Base-by-base conservation (phyloP, 2,888 invertebrate species). In the Yponomeuta malinellus region DNA sequence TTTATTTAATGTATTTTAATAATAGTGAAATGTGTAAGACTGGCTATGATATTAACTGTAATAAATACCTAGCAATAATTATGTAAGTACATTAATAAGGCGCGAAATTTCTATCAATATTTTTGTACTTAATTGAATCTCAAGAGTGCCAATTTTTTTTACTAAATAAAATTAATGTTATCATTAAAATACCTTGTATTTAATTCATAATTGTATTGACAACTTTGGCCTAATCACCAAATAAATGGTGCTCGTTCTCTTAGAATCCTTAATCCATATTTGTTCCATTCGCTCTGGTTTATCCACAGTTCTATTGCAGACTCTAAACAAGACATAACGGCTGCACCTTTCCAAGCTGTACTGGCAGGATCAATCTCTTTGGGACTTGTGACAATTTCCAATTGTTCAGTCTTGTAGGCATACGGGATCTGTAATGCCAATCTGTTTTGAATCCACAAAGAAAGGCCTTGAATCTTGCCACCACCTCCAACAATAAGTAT, bases 261-360 rank as follows among this genome's bases (percentile, higher is more conserved):
- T 72, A 99, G 90, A 77, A 98, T 93, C 79, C 96, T 95, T 1
- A 98, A 94, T 1, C 98, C 98, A 83, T 93, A 95, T 75, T 95
- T 96, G 76, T 95, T 94, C 98, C 98, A 98, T 85, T 98, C 98
- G 48, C 91, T 90, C 72, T 95, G 94, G 71, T 94, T 94, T 65
- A 98, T 97, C 98, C 98, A 98, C 10, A 98, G 86, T 82, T 98
- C 98, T 74, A 97, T 96, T 0, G 98, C 97, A 0, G 98, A 97
- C 83, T 98, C 98, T 72, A 98, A 87, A 78, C 98, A 97, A 0
- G 98, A 97, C 94, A 98, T 95, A 10, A 98, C 96, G 0, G 98
- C 96, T 0, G 98, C 98, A 0, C 98, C 98, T 84, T 98, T 98
- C 98, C 98, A 98, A 0, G 96, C 94, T 0, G 97, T 96, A 91